Percentiles rank a stretch among this genome's conserved stretches.
Evolutionary conservation across 1,140 invertebrate species (phyloP).

Genomic region (Macrocentrus cingulum): DNA sequence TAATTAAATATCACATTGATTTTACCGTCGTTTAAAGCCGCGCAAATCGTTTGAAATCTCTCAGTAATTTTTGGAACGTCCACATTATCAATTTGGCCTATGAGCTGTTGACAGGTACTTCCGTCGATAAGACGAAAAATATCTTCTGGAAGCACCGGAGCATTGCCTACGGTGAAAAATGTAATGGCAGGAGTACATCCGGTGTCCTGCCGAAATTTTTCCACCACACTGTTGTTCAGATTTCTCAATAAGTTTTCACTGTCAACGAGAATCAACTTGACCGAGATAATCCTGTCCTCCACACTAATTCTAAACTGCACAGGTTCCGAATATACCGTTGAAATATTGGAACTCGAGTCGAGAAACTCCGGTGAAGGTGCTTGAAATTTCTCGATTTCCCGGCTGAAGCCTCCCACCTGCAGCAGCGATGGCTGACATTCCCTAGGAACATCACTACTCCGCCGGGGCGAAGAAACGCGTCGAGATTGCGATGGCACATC

Average conservation of each 20-base stretch:
- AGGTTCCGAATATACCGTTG: constrained; percentile 6
- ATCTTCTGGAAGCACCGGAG: constrained; percentile 28
- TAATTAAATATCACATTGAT: constrained; percentile 11
- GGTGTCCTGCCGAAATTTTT: constrained; percentile 39
- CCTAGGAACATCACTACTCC: neutral
- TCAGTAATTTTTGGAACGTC: constrained; percentile 40
- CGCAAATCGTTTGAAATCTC: constrained; percentile 44
- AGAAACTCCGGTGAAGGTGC: constrained; percentile 9
- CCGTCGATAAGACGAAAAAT: constrained; percentile 24
- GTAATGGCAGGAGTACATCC: constrained; percentile 37
- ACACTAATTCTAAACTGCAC: constrained; percentile 38
- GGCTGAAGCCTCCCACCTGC: constrained; percentile 37
- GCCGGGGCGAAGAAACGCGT: too few relatives aligned
- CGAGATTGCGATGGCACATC: neutral
- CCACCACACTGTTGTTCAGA: constrained; percentile 30
- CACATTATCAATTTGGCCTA: constrained; percentile 37
- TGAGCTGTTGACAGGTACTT: constrained; percentile 32
- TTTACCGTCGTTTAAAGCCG: constrained; percentile 33
- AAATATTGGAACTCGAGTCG: too few relatives aligned
- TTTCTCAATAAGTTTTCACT: constrained; percentile 25
- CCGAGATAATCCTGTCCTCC: constrained; percentile 34
- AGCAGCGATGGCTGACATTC: constrained; percentile 33
- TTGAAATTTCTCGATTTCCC: constrained; percentile 27
- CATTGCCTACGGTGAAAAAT: constrained; percentile 36
- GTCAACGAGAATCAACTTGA: constrained; percentile 37